Percentiles rank a stretch among this genome's conserved stretches.
Conservation (phyloP, 2,888 invertebrate species). For the Cenopis cana region DNA sequence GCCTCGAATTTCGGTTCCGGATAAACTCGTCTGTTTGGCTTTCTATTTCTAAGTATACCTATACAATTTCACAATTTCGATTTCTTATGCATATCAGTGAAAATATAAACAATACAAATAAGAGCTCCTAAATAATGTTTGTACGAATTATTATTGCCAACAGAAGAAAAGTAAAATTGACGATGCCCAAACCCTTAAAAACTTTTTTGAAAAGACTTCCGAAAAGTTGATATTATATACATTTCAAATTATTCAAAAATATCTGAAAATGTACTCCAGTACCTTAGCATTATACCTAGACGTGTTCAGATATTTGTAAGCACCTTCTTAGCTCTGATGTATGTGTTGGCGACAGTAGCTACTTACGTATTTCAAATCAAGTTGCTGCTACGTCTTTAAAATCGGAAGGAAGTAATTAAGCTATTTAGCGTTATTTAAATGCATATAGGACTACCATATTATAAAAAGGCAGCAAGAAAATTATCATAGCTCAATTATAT, state of each 20-base stretch:
- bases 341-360: too few species aligned
- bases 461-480: conserved; percentile 9
- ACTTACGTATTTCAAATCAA: not conserved
- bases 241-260: too few species aligned
- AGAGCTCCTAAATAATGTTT: not conserved
- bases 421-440: conserved; percentile 39
- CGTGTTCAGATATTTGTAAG: too few species aligned
- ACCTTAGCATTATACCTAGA: too few species aligned
- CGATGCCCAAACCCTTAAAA: not conserved
- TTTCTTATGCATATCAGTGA: conserved; percentile 17
- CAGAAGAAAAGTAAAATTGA: not conserved
- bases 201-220: not conserved
- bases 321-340: too few species aligned
- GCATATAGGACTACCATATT: conserved; percentile 7
- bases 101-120: not conserved
- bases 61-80: conserved; percentile 24
- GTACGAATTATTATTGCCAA: not conserved
- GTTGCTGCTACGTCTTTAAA: conserved; percentile 1
- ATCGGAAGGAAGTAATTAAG: conserved; percentile 20
- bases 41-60: conserved; percentile 46
- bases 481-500: conserved; percentile 20
- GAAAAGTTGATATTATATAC: not conserved
- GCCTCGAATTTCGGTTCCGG: conserved; percentile 60
- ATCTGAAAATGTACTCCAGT: too few species aligned
- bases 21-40: conserved; percentile 46